Base-by-base conservation (phyloP, 1,140 invertebrate species). In the Archegozetes longisetosus region DNA sequence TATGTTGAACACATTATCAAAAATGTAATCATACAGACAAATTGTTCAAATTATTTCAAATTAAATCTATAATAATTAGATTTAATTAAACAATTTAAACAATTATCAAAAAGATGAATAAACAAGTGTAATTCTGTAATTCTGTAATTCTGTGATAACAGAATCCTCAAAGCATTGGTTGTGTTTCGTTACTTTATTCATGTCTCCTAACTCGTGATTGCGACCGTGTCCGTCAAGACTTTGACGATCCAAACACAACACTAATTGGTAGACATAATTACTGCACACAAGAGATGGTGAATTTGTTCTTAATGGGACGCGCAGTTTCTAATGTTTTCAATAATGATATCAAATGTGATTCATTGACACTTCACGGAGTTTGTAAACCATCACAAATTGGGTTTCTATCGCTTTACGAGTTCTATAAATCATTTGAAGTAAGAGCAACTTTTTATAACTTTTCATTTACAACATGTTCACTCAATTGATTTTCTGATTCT, bases 321-420 rank as follows among this genome's bases (percentile, higher is more conserved):
- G 55, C 55, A 1, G 29, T 57, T 17, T 57, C 55, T 22, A 57
- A 57, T 57, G 55, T 57, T 46, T 57, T 57, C 27, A 46, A 57
- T 57, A 14, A 24, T 28, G 3, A 57, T 28, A n/a, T 57, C 3
- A 2, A 14, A 2, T 12, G 6, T 9, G 23, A 28, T 57, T 29
- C 40, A 50, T 20, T 57, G 28, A 49, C 48, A 2, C 32, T 57
- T n/a, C 55, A 57, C 40, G 55, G 55, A 12, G 24, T 57, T 2
- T 47, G 20, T 14, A 22, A 24, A 57, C 55, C 40, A 48, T 57
- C 55, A 12, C 13, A 1, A 17, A 48, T 57, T 48, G 55, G 55
- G 9, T 57, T 57, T 48, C 29, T 57, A 26, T 47, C 55, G 20
- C 2, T 57, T 20, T 24, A 57, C 24, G 55, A 57, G 48, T 24